Evolutionary conservation across 2,888 invertebrate genomes (phyloP), one percentile per base, ranked within the genome.

Genomic region (Miltochrista miniata): DNA sequence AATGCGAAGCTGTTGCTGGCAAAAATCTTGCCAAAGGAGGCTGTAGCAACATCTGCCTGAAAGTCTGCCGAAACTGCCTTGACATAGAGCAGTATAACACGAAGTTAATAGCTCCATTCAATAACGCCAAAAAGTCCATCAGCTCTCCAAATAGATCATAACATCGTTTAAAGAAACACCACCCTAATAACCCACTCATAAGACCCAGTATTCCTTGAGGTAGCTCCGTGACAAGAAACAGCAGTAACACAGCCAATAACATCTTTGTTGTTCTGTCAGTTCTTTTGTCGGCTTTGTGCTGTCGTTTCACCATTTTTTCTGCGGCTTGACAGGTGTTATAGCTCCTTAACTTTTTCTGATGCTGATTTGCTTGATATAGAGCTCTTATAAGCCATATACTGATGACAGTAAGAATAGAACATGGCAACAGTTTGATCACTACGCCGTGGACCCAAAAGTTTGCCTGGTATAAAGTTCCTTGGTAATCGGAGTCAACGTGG

Each of bases 31-130:
- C 91, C 55, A 95, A 81, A 30, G 94, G 93, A 51, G 92, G 93
- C n/a, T 94, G 94, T 57, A 93, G 92, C 74, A 97, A 94, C 69
- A 96, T 85, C 72, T 94, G 93, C 10, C 94, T 92, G 78, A 96
- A 97, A 1, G 96, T 96, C 64, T 94, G 94, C 12, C 98, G 93
- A 83, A 98, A 98, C 92, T 98, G 98, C 58, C 96, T 93, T 56
- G 97, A 98, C 98, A 98, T 98, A 46, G 96, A 93, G 75, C 98
- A 98, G 81, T 98, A 98, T 38, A 98, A 92, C 48, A 98, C 95
- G 76, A 98, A 98, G 85, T 98, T 98, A 52, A 98, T 96, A 0
- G 97, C 96, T 8, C 98, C 97, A 83, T 98, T 98, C 68, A 97
- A 89, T 51, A 98, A 93, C 0, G 98, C 98, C 74, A 98, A 84